Evolutionary conservation across 2,888 invertebrate species (phyloP).

Genomic region (Scaptomyza flava): DNA sequence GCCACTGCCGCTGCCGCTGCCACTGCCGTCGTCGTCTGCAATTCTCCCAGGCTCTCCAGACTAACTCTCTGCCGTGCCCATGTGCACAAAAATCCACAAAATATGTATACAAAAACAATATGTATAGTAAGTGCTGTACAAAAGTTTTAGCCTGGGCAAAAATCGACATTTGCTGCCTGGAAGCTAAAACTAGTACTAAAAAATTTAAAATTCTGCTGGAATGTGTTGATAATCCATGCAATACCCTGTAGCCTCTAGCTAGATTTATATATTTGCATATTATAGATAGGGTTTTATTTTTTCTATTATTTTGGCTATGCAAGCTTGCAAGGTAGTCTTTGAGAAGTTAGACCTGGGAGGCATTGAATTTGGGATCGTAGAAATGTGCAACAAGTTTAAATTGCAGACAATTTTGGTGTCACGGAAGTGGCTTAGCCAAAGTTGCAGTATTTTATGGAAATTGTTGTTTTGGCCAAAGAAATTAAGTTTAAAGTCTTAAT

Average conservation of each 20-base stretch:
- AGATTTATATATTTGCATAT: constrained; percentile 58
- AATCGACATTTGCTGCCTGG: constrained; percentile 67
- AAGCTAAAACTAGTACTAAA: constrained; percentile 63
- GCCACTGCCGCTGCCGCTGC: constrained; percentile 23
- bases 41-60: constrained; percentile 52
- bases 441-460: not conserved
- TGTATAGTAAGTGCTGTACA: not conserved
- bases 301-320: constrained; percentile 8
- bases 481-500: no score
- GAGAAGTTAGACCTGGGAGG: constrained; percentile 34
- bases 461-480: not conserved
- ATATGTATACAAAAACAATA: constrained; percentile 10
- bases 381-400: constrained; percentile 19
- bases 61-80: constrained; percentile 66
- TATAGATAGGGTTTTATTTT: constrained; percentile 28
- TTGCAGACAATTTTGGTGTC: constrained; percentile 10
- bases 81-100: constrained; percentile 46
- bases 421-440: not conserved
- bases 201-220: constrained; percentile 50
- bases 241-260: constrained; percentile 56
- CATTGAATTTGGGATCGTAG: constrained; percentile 9
- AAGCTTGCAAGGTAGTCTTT: constrained; percentile 2
- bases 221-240: constrained; percentile 58
- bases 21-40: constrained; percentile 28
- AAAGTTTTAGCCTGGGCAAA: constrained; percentile 58